These are phyloP conservation scores for Monoplex corrugatus DNA, from an alignment of 2,888 invertebrate genomes.

Conservation along the genomic window DNA sequence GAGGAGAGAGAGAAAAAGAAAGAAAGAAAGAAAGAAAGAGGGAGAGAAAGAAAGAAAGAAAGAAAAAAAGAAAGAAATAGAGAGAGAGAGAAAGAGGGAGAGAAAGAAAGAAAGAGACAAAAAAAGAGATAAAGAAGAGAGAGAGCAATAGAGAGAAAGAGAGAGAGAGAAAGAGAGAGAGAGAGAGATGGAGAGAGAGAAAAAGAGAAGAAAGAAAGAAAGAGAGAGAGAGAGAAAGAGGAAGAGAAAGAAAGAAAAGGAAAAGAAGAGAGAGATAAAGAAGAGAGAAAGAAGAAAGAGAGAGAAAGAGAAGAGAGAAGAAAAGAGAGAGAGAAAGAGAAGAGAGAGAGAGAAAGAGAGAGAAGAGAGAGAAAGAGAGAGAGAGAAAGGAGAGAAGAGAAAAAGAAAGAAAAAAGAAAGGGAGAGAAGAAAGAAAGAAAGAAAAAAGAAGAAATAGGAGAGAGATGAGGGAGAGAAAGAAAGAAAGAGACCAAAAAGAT, in stretches of 20 bases:
- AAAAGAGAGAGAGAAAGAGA: not conserved
- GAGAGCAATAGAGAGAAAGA: conserved; percentile 7
- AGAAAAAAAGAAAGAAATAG: too few relatives aligned
- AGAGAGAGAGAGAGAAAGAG: not conserved
- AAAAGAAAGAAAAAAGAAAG: not conserved
- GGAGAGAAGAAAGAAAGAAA: too few relatives aligned
- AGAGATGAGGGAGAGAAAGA: too few relatives aligned
- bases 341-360: not conserved
- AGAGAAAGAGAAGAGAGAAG: not conserved
- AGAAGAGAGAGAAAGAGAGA: conserved; percentile 21
- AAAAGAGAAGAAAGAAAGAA: not conserved
- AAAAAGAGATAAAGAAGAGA: not conserved
- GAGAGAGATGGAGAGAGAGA: conserved; percentile 18
- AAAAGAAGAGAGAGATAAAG: too few relatives aligned
- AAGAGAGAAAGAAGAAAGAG: not conserved
- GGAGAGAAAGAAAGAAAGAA: too few relatives aligned
- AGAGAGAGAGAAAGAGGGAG: not conserved
- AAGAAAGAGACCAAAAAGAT: too few relatives aligned
- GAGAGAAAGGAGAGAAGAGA: not conserved
- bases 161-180: not conserved
- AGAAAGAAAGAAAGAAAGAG: not conserved
- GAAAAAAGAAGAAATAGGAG: too few relatives aligned
- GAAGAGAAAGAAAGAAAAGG: too few relatives aligned
- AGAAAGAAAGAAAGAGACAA: not conserved
- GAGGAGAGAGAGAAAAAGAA: conserved; percentile 6